These are phyloP conservation scores for Tokudaia tokunoshimensis DNA, from an alignment of 2,797 vertebrate genomes.

Conservation along the genomic window DNA sequence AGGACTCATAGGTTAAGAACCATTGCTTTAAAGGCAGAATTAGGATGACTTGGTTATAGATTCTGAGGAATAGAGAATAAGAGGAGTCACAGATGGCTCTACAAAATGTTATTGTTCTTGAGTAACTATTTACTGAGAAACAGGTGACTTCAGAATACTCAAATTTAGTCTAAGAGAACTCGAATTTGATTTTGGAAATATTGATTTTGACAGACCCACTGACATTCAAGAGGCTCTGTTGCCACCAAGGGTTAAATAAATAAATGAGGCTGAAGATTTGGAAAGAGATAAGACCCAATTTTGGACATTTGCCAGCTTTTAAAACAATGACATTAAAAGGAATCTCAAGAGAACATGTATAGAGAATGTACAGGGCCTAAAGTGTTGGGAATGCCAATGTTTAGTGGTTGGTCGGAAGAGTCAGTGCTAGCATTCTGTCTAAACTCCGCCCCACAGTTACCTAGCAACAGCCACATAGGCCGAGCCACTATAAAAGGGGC, in stretches of 20 bases:
- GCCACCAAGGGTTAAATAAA: background rate
- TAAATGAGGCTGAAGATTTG: background rate
- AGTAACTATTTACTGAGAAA: background rate
- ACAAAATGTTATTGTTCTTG: background rate
- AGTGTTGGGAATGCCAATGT: background rate
- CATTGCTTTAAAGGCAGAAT: background rate
- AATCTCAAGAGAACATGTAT: background rate
- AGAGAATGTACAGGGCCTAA: background rate
- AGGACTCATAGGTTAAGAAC: background rate
- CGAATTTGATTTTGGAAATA: background rate
- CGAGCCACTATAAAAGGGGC: too few relatives aligned
- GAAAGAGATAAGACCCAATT: background rate
- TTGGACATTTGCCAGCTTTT: background rate
- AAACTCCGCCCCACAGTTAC: too few relatives aligned
- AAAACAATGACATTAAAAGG: background rate
- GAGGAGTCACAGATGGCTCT: background rate
- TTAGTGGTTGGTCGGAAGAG: background rate
- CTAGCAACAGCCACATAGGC: too few relatives aligned
- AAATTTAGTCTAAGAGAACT: background rate
- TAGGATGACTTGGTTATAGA: background rate
- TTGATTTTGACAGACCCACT: background rate
- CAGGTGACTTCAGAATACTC: background rate
- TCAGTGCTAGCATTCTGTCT: too few relatives aligned
- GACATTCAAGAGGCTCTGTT: background rate
- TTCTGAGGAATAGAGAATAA: background rate